Evolutionary conservation across 2,888 invertebrate species (phyloP).

Genomic region (Monochamus alternatus): DNA sequence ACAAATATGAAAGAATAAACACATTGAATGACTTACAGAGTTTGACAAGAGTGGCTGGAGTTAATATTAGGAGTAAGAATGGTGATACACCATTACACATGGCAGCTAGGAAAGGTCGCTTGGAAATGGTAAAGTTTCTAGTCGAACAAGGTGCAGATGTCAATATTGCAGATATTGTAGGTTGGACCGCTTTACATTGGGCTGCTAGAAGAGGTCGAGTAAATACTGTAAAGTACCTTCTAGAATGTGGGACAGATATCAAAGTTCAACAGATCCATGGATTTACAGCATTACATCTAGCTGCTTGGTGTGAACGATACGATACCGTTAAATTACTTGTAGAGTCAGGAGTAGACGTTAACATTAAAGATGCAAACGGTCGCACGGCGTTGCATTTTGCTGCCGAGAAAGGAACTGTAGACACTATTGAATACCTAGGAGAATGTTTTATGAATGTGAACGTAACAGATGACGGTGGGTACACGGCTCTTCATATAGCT

Average conservation of each 20-base stretch:
- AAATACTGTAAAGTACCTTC: not conserved
- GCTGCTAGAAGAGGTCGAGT: not conserved
- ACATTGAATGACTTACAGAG: too few relatives aligned
- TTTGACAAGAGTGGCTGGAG: too few relatives aligned
- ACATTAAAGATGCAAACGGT: not conserved
- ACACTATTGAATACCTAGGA: too few relatives aligned
- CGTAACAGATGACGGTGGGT: too few relatives aligned
- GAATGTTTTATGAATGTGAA: too few relatives aligned
- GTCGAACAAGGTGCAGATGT: not conserved
- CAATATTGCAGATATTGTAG: not conserved
- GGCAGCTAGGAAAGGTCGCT: not conserved
- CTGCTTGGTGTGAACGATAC: not conserved
- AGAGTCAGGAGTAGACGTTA: not conserved
- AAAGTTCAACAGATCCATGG: not conserved
- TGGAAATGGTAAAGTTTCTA: not conserved
- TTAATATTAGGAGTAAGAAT: too few relatives aligned
- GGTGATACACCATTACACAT: too few relatives aligned
- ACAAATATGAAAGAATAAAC: too few relatives aligned
- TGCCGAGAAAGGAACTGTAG: too few relatives aligned
- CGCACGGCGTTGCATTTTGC: too few relatives aligned
- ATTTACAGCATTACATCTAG: not conserved
- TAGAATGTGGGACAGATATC: not conserved
- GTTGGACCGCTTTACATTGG: not conserved
- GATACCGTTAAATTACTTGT: not conserved
- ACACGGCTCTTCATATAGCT: too few relatives aligned